Evolutionary conservation across 2,888 invertebrate genomes (phyloP).

Genomic region (Hedychridium roseum): DNA sequence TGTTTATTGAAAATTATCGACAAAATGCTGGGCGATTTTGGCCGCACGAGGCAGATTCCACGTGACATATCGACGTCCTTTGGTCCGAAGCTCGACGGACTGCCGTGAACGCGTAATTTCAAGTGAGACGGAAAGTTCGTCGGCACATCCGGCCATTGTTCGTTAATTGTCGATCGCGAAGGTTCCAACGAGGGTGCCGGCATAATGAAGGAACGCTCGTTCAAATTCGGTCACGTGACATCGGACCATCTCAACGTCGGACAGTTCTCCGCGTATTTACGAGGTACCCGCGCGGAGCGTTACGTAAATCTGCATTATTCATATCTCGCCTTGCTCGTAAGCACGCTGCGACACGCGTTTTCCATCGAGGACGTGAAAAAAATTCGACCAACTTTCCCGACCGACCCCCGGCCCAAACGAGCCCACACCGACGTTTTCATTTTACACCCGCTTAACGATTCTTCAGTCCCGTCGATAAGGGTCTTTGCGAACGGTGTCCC

Average conservation of each 20-base stretch:
- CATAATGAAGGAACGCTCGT: not conserved
- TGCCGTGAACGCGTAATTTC: conserved; percentile 16
- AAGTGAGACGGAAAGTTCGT: not conserved
- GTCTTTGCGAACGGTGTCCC: no score
- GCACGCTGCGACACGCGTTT: no score
- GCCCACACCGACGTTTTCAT: no score
- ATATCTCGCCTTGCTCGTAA: conserved; percentile 39
- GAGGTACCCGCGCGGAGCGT: conserved; percentile 32
- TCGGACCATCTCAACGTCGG: conserved; percentile 19
- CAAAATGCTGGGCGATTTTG: no score
- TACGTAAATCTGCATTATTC: conserved; percentile 51
- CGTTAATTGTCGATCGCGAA: conserved; percentile 2
- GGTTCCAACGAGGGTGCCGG: not conserved
- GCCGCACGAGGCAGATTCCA: no score
- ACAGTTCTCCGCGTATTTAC: conserved; percentile 25
- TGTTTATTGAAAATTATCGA: no score
- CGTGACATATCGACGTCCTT: conserved; percentile 8
- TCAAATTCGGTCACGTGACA: conserved; percentile 14
- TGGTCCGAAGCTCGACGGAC: conserved; percentile 7
- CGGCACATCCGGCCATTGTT: conserved; percentile 17
- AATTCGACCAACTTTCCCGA: no score
- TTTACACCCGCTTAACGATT: no score
- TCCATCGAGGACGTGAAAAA: no score
- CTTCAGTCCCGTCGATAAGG: no score
- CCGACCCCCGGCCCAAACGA: no score